Evolutionary conservation across 1,140 invertebrate genomes (phyloP).

Genomic region (Spodoptera frugiperda): DNA sequence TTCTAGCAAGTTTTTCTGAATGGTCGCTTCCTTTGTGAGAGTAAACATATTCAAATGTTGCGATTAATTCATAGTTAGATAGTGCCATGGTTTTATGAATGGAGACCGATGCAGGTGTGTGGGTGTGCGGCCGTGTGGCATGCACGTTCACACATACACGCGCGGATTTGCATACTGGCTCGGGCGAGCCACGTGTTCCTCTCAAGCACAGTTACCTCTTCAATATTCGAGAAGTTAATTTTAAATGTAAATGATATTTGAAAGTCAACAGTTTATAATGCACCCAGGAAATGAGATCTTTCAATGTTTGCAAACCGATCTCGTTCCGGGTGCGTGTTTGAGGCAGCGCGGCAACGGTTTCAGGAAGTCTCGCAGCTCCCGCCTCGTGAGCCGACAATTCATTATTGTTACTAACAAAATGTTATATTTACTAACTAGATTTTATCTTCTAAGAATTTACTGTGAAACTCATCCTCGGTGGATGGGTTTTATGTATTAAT

Average conservation of each 20-base stretch:
- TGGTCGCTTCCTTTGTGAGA: conserved; percentile 84
- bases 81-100: conserved; percentile 84
- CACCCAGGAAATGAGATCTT: conserved; percentile 52
- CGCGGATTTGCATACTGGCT: conserved; percentile 79
- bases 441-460: background rate
- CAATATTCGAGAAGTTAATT: conserved; percentile 81
- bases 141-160: conserved; percentile 68
- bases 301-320: conserved; percentile 50
- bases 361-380: conserved; percentile 3
- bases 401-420: conserved; percentile 21
- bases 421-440: conserved; percentile 10
- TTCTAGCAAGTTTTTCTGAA: conserved; percentile 82
- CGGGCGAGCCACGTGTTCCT: conserved; percentile 78
- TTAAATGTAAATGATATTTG: conserved; percentile 80
- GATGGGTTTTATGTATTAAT: background rate
- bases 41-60: conserved; percentile 86
- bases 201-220: conserved; percentile 78
- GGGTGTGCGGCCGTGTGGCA: conserved; percentile 61
- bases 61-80: conserved; percentile 85
- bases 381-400: conserved; percentile 36
- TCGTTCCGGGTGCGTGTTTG: conserved; percentile 46
- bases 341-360: conserved; percentile 25
- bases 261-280: conserved; percentile 69
- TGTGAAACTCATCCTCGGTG: no score
- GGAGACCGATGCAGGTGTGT: conserved; percentile 71